Percentiles rank a stretch among this genome's conserved stretches.
These are phyloP conservation scores for Sarcoramphus papa DNA, from an alignment of 2,797 vertebrate genomes.

Conservation along the genomic window DNA sequence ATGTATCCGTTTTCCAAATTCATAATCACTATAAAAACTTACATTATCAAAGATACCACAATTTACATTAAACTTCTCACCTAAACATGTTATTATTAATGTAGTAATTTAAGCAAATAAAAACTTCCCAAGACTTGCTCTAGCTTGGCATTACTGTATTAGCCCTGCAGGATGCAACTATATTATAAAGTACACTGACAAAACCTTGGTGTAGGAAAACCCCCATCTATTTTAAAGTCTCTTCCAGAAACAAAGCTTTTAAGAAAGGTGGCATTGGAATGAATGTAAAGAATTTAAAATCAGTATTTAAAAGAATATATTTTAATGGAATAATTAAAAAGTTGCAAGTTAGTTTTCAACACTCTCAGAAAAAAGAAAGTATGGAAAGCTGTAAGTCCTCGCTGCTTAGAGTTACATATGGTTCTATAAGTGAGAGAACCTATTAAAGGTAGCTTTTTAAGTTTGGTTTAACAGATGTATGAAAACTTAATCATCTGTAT, in stretches of 20 bases:
- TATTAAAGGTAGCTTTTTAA: background rate
- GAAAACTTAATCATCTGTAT: background rate
- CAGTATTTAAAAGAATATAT: background rate
- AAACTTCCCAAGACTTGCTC: background rate
- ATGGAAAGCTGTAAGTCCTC: background rate
- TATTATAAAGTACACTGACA: background rate
- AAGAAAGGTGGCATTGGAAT: background rate
- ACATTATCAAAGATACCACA: background rate
- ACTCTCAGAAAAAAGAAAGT: background rate
- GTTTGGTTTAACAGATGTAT: background rate
- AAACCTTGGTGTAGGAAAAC: background rate
- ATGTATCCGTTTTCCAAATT: background rate
- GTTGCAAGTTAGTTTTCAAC: background rate
- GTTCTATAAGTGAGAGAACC: background rate
- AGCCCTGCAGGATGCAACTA: background rate
- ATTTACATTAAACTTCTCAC: background rate
- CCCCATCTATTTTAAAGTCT: background rate
- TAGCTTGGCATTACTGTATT: background rate
- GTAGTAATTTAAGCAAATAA: background rate
- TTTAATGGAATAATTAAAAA: background rate
- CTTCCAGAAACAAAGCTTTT: background rate
- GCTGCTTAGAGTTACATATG: background rate
- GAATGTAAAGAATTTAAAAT: background rate
- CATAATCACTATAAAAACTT: background rate
- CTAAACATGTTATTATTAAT: background rate